These are phyloP conservation scores for Sympetrum striolatum DNA, from an alignment of 2,888 invertebrate species.

Conservation along the genomic window DNA sequence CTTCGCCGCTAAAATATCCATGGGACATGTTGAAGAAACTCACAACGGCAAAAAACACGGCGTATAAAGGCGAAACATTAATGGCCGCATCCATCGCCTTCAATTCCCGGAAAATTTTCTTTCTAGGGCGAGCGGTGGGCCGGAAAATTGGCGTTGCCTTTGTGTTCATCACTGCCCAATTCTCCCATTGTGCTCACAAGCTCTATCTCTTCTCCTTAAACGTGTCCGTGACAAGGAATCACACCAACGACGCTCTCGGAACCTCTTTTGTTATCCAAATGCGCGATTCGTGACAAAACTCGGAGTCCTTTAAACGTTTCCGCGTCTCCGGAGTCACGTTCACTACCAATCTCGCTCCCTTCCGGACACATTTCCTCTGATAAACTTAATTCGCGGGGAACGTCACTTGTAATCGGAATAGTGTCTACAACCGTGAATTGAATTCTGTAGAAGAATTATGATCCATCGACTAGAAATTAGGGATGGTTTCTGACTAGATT, in stretches of 20 bases:
- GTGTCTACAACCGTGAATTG: too few relatives aligned
- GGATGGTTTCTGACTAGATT: too few relatives aligned
- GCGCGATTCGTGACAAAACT: neutral
- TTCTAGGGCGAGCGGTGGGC: neutral
- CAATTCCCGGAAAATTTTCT: neutral
- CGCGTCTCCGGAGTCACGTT: neutral
- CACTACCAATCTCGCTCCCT: neutral
- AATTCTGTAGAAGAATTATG: too few relatives aligned
- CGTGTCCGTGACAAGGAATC: neutral
- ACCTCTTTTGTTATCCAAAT: neutral
- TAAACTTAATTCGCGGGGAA: too few relatives aligned
- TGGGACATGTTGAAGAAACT: neutral
- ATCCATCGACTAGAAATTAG: too few relatives aligned
- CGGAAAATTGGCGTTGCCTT: neutral
- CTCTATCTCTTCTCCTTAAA: neutral
- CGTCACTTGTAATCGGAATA: too few relatives aligned
- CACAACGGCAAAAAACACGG: neutral
- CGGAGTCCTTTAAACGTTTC: neutral
- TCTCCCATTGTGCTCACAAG: neutral
- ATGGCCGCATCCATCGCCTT: neutral
- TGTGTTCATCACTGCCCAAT: neutral
- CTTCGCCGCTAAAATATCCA: neutral
- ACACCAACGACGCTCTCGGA: neutral
- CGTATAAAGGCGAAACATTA: neutral
- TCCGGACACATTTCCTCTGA: too few relatives aligned